Percentiles rank a stretch among this genome's conserved stretches.
These are phyloP conservation scores for Dorcus parallelipipedus DNA, from an alignment of 2,888 invertebrate species.

Conservation along the genomic window DNA sequence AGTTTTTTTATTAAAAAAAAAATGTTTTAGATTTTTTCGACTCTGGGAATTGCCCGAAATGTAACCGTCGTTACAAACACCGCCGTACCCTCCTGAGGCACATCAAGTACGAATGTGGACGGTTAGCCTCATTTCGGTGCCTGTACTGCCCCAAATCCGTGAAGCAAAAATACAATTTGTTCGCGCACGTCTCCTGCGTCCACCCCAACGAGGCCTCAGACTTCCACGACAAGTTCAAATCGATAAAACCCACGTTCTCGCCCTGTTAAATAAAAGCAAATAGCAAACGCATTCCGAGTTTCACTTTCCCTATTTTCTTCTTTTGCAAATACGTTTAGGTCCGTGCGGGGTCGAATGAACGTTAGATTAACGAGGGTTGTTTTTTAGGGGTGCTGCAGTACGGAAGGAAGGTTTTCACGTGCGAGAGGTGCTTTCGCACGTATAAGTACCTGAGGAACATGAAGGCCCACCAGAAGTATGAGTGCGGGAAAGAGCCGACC, in stretches of 20 bases:
- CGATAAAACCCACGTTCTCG: background rate
- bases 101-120: conserved; percentile 10
- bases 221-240: background rate
- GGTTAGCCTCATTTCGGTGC: conserved; percentile 4
- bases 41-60: conserved; percentile 1
- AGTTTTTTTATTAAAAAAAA: too few species aligned
- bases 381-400: conserved; percentile 2
- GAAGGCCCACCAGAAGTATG: conserved; percentile 20
- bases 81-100: conserved; percentile 4
- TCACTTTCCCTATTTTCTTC: background rate
- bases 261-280: background rate
- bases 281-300: background rate
- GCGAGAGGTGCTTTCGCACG: conserved; percentile 23
- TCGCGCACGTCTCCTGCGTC: conserved; percentile 1
- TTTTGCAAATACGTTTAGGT: too few species aligned
- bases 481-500: conserved; percentile 20
- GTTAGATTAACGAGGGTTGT: background rate
- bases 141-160: conserved; percentile 3
- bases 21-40: too few species aligned
- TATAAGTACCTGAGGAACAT: conserved; percentile 28
- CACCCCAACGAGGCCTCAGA: conserved; percentile 2
- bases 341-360: background rate
- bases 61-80: conserved; percentile 6
- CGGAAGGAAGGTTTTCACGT: conserved; percentile 19
- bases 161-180: conserved; percentile 6